These are phyloP conservation scores for Apodemia hepburni DNA, from an alignment of 2,888 invertebrate genomes.

Conservation along the genomic window DNA sequence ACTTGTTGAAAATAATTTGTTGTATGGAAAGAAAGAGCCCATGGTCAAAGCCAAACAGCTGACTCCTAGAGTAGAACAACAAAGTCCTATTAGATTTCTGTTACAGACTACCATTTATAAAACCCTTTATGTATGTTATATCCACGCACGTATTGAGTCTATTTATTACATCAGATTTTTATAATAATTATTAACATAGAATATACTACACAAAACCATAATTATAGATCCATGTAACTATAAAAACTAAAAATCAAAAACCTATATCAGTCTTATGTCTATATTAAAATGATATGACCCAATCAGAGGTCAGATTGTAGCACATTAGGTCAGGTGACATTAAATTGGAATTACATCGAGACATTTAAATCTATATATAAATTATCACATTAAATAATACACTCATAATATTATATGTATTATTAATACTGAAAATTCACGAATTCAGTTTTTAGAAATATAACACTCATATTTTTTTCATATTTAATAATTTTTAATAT, in stretches of 20 bases:
- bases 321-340: constrained; percentile 33
- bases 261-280: constrained; percentile 75
- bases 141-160: no score
- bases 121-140: no score
- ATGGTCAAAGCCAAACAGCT: no score
- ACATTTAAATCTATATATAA: constrained; percentile 46
- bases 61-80: no score
- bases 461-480: constrained; percentile 40
- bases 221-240: constrained; percentile 54
- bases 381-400: constrained; percentile 54
- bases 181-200: constrained; percentile 24
- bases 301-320: constrained; percentile 25
- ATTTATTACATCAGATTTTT: no score
- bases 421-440: constrained; percentile 71
- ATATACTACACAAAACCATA: constrained; percentile 48
- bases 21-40: no score
- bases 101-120: no score
- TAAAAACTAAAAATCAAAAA: constrained; percentile 48
- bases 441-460: constrained; percentile 53
- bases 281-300: constrained; percentile 49
- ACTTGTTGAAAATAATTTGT: no score
- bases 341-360: constrained; percentile 49
- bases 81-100: no score
- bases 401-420: constrained; percentile 65
- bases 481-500: no score